These are phyloP conservation scores for Centropus bengalensis DNA, from an alignment of 2,113 vertebrate species.

Conservation along the genomic window DNA sequence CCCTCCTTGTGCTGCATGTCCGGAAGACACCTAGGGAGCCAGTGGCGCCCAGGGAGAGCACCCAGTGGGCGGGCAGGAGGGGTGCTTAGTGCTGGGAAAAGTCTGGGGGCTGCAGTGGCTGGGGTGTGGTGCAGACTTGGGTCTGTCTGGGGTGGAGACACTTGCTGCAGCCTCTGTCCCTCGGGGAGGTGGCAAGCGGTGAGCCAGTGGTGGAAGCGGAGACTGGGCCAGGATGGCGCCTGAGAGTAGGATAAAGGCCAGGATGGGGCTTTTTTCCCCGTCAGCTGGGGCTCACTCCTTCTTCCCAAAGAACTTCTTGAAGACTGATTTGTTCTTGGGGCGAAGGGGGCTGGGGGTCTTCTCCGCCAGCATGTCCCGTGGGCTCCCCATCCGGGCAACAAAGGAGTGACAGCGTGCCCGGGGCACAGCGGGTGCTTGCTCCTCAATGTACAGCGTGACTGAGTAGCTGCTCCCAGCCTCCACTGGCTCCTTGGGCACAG, in stretches of 20 bases:
- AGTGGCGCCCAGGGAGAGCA: neutral
- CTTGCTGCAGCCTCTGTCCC: neutral
- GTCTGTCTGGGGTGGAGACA: neutral
- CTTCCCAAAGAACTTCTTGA: slow-evolving; percentile 89
- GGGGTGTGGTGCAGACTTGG: neutral
- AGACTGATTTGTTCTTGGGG: slow-evolving; percentile 85
- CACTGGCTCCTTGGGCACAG: neutral
- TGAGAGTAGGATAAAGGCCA: neutral
- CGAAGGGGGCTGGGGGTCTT: slow-evolving; percentile 26
- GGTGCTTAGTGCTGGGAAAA: neutral
- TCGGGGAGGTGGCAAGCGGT: neutral
- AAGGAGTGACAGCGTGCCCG: slow-evolving; percentile 61
- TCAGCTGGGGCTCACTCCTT: slow-evolving; percentile 70
- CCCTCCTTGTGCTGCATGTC: neutral
- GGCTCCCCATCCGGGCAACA: neutral
- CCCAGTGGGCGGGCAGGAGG: accelerated
- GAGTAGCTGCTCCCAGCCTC: slow-evolving; percentile 82
- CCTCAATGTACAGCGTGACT: slow-evolving; percentile 85
- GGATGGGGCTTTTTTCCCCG: neutral
- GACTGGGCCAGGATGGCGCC: neutral
- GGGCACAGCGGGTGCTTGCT: slow-evolving; percentile 45
- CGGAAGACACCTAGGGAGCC: neutral
- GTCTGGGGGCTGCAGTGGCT: neutral
- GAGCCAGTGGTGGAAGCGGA: neutral
- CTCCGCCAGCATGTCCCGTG: neutral